Evolutionary conservation across 92 coral and sea anemone genomes (phyloP), one percentile per base, ranked within the genome.

Genomic region (Umimayanthus chanpuru): DNA sequence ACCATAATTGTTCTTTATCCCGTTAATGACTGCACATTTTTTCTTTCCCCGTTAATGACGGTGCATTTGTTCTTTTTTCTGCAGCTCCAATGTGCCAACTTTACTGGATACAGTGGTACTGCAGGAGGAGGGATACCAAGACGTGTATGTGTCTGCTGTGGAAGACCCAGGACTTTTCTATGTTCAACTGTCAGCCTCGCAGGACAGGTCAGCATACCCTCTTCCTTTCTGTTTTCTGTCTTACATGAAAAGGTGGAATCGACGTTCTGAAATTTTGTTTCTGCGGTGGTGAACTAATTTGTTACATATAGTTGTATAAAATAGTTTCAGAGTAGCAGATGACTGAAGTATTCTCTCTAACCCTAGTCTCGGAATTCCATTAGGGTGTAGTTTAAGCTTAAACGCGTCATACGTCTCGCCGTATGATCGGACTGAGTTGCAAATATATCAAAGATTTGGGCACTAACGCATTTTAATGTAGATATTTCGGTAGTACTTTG

Each of bases 61-160:
- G 14, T 41, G 49, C 11, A 30, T 47, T 18, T 76, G 18, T 26
- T 53, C 16, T 66, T 68, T 26, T 67, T 10, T 15, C 79, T 83
- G 16, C 88, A 93, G 96, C 65, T 73, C 39, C 49, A 92, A 93
- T 29, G 67, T 75, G 23, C 87, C 87, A n/a, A 40, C 90, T 16
- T 88, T 90, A 65, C 89, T 94, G 6, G 97, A 95, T 86, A 91
- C 98, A 30, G 93, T 73, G 16, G 86, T 70, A 44, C 88, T 96
- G 26, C 90, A 88, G 11, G 99, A 96, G 67, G 94, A 95, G 12
- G 96, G 92, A 67, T 93, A 86, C 56, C 96, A 93, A 11, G 87
- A 93, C 76, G 94, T 96, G 39, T 92, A 89, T 26, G 96, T 96
- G 66, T 93, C 96, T 39, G 95, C 97, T 14, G 98, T 96, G 82